A percentile compares a stretch with the other conserved stretches of the same genome.
These are phyloP conservation scores for Drosophila willistoni DNA, from an alignment of 1,140 invertebrate genomes.

Conservation along the genomic window DNA sequence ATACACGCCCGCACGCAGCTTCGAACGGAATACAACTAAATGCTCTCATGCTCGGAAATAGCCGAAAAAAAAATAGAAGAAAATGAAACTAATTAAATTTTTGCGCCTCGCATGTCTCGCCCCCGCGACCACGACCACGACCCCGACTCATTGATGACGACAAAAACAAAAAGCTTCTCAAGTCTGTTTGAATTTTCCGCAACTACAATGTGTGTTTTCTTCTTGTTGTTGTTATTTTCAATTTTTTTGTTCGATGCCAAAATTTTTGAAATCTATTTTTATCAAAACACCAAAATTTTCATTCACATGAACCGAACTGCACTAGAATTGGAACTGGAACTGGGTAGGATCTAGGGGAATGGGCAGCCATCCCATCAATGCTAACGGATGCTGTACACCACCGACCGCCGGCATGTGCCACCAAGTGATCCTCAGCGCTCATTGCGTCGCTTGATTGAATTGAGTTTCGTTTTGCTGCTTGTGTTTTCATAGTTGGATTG, in stretches of 20 bases:
- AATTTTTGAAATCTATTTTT: conserved; percentile 71
- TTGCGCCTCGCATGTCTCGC: neutral
- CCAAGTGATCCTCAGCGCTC: neutral
- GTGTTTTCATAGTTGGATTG: conserved; percentile 43
- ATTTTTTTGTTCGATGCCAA: conserved; percentile 40
- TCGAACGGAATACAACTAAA: conserved; percentile 65
- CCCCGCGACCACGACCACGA: conserved; percentile 1
- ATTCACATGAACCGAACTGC: conserved; percentile 38
- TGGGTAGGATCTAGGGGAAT: neutral
- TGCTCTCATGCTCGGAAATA: conserved; percentile 45
- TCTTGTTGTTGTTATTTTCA: neutral
- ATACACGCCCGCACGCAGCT: conserved; percentile 68
- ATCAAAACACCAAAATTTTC: conserved; percentile 15
- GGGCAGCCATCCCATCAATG: conserved; percentile 11
- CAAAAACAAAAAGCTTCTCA: conserved; percentile 47
- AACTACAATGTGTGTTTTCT: conserved; percentile 37
- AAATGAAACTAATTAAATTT: conserved; percentile 69
- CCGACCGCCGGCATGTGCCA: conserved; percentile 3
- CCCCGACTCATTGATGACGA: conserved; percentile 68
- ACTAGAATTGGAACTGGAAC: conserved; percentile 17
- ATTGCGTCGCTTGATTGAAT: conserved; percentile 61
- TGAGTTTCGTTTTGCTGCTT: conserved; percentile 34
- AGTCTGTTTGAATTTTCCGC: conserved; percentile 63
- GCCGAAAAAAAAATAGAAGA: conserved; percentile 19
- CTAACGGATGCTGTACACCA: conserved; percentile 39